Evolutionary conservation across 2,113 vertebrate species (phyloP), one percentile per base, ranked within the genome.

Genomic region (Setophaga kirtlandii): DNA sequence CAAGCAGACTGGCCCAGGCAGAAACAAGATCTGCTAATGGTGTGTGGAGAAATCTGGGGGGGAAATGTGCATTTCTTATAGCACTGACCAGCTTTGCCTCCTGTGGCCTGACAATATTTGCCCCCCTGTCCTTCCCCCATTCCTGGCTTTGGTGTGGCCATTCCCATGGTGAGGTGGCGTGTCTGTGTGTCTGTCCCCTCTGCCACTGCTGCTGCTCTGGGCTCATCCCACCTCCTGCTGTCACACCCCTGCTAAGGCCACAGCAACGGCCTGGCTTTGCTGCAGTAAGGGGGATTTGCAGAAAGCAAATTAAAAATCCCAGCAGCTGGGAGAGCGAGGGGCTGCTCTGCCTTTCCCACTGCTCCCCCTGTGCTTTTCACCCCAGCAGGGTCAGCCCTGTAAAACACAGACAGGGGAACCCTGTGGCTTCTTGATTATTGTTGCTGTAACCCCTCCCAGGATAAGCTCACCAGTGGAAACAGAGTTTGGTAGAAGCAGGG

Each of bases 121-220:
- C 10, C 70, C 27, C 27, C 65, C 21, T 70, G 25, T 69, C 27
- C 49, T 58, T 25, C 31, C 41, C 42, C 14, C 8, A 2, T 6
- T 30, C 31, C 50, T 50, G n/a, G 46, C 60, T 78, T 49, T 58
- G 37, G 23, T 2, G 0, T 0, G 3, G 67, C 25, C 12, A 9
- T 24, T 78, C 33, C 50, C 1, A 0, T 1, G 27, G 44, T 20
- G 90, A 12, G 33, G 41, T 41, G 28, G 17, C 0, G 0, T n/a
- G 77, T 37, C 44, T 31, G 15, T 0, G 0, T 37, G 81, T 42
- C 44, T 47, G 49, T 37, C 6, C 30, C 20, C 46, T 52, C 27
- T 58, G 68, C 23, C 2, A 1, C n/a, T 11, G 8, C 44, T 58
- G 24, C 46, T 24, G 33, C 47, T 46, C 6, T 8, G n/a, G 74